phyloP scores from a whole-genome alignment of 2,113 vertebrate genomes.

The Setophaga petechia region DNA sequence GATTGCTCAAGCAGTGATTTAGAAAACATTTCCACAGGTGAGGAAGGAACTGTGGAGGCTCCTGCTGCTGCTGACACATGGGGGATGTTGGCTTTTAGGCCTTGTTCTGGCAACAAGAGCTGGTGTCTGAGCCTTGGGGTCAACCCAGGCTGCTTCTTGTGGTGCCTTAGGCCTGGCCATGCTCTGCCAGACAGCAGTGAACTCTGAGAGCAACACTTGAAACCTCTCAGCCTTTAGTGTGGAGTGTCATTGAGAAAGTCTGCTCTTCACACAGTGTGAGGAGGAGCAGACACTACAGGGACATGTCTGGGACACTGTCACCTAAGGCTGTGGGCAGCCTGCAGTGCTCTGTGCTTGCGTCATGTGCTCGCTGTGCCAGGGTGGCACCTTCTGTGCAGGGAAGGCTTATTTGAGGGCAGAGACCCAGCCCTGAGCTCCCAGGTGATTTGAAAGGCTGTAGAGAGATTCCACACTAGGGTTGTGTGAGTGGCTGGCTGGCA shows the following conservation, averaged over 20 bases:
- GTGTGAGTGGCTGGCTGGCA: neutral
- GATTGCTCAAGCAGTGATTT: neutral
- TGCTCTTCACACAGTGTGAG: neutral
- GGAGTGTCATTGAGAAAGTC: neutral
- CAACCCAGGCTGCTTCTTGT: accelerated
- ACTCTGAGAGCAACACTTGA: neutral
- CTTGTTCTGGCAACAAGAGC: neutral
- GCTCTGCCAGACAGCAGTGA: neutral
- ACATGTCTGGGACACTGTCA: accelerated
- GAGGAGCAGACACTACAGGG: neutral
- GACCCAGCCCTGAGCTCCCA: neutral
- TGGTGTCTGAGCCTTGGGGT: neutral
- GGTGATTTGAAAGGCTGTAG: neutral
- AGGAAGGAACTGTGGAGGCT: neutral
- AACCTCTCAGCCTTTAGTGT: neutral
- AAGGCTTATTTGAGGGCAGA: neutral
- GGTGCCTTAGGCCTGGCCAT: accelerated
- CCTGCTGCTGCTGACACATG: neutral
- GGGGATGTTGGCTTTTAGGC: neutral
- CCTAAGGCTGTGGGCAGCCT: accelerated
- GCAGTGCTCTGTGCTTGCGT: accelerated
- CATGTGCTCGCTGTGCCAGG: neutral
- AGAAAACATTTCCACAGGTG: neutral
- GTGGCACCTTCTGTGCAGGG: neutral
- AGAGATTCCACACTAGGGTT: neutral